phyloP scores from a whole-genome alignment of 1,140 invertebrate genomes.

The Bemisia tabaci region DNA sequence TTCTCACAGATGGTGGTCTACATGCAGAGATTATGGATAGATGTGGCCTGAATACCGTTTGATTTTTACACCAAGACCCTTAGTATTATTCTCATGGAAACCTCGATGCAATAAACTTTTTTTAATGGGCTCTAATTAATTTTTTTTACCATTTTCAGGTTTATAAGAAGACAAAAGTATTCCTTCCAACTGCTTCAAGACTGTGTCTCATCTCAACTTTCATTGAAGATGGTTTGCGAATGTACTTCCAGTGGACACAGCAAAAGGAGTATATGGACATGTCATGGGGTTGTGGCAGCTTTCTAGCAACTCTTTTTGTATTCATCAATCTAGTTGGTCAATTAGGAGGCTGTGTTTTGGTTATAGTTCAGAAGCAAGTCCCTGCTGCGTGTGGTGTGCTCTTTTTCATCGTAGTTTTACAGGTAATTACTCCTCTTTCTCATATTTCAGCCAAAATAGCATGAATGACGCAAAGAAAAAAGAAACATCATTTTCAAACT shows the following conservation, averaged over 20 bases:
- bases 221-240: constrained; percentile 95
- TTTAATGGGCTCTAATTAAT: no score
- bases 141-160: constrained; percentile 44
- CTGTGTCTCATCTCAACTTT: constrained; percentile 98
- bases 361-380: constrained; percentile 84
- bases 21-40: no score
- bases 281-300: constrained; percentile 93
- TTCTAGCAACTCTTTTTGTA: constrained; percentile 84
- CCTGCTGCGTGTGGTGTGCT: constrained; percentile 85
- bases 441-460: background rate
- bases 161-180: constrained; percentile 78
- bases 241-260: constrained; percentile 98
- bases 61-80: no score
- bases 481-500: no score
- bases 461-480: no score
- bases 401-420: constrained; percentile 91
- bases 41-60: no score
- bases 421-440: constrained; percentile 41
- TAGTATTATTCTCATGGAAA: no score
- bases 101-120: no score
- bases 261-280: constrained; percentile 97
- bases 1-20: no score
- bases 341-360: constrained; percentile 89
- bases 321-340: constrained; percentile 91
- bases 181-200: constrained; percentile 88